Percentiles rank a stretch among this genome's conserved stretches.
Evolutionary conservation across 2,113 vertebrate species (phyloP).

Genomic region (Passer domesticus): DNA sequence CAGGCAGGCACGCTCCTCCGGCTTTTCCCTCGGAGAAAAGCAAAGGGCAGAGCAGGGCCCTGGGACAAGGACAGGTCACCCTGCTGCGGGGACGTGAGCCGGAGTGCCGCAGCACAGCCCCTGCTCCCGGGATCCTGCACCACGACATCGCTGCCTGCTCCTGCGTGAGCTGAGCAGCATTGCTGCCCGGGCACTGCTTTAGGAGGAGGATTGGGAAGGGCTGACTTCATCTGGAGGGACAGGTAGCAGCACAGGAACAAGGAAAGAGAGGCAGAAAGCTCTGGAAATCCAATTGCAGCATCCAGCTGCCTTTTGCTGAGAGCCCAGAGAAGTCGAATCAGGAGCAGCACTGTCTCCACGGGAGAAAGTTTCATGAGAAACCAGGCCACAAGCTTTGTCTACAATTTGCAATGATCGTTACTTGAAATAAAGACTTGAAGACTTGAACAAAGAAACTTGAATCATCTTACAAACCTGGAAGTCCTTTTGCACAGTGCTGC

Average conservation of each 20-base stretch:
- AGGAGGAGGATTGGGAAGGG: neutral
- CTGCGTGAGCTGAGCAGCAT: neutral
- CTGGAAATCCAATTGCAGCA: neutral
- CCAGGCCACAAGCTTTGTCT: neutral
- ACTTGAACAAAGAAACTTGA: neutral
- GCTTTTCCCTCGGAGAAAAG: neutral
- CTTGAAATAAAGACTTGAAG: neutral
- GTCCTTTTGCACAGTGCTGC: neutral
- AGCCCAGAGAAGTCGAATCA: neutral
- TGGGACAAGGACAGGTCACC: neutral
- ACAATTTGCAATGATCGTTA: neutral
- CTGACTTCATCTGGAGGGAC: neutral
- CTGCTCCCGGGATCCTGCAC: fast-evolving
- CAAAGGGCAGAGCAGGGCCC: neutral
- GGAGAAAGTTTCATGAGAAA: neutral
- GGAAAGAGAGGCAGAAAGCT: neutral
- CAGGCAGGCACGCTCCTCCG: neutral
- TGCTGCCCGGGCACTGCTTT: fast-evolving
- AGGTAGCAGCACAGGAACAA: neutral
- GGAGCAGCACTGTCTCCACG: neutral
- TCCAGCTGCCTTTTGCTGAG: neutral
- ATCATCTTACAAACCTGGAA: neutral
- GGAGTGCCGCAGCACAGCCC: neutral
- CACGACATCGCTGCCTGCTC: fast-evolving
- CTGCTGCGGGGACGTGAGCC: fast-evolving